Evolutionary conservation across 2,888 invertebrate species (phyloP).

Genomic region (Nebria salina): DNA sequence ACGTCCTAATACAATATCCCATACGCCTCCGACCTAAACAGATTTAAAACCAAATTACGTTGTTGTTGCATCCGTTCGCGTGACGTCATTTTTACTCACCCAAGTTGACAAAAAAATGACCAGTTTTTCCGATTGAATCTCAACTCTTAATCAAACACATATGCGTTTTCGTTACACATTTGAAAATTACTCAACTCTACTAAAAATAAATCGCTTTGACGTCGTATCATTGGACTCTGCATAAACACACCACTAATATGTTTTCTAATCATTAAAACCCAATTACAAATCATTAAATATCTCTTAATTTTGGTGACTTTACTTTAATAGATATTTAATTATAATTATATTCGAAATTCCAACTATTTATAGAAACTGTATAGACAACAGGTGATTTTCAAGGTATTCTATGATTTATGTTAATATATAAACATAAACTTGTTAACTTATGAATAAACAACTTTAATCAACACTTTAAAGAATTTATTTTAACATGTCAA

Average conservation of each 20-base stretch:
- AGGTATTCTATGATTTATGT: neutral
- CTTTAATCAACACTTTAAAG: neutral
- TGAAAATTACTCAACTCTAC: conserved; percentile 34
- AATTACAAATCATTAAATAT: neutral
- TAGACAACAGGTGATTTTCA: neutral
- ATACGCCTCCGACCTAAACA: neutral
- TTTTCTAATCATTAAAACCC: neutral
- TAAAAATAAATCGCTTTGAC: conserved; percentile 41
- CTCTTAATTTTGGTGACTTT: neutral
- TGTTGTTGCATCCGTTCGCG: conserved; percentile 25
- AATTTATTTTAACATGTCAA: no score
- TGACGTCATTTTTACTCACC: neutral
- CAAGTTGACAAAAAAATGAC: no score
- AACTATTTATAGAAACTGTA: neutral
- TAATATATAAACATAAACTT: neutral
- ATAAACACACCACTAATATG: conserved; percentile 17
- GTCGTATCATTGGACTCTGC: conserved; percentile 30
- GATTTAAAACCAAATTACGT: conserved; percentile 27
- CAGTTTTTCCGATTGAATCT: neutral
- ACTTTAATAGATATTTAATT: neutral
- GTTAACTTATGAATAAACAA: neutral
- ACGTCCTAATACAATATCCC: neutral
- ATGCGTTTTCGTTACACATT: conserved; percentile 22
- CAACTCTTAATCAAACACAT: conserved; percentile 37
- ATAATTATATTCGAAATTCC: neutral